phyloP scores from a whole-genome alignment of 2,888 invertebrate species.

The Conchocele bisecta region DNA sequence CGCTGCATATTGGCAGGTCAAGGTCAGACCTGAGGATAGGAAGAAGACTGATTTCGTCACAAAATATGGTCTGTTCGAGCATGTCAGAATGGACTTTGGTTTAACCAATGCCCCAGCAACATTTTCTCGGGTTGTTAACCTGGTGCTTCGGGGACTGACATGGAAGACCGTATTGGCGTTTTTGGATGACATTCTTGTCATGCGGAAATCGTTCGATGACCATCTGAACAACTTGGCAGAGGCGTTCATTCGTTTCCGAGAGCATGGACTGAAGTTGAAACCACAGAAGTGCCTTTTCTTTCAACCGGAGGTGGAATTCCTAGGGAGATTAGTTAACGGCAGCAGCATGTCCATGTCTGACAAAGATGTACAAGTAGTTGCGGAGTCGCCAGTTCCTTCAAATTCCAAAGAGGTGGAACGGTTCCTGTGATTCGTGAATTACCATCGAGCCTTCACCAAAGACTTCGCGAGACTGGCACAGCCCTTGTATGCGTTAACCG shows the following conservation, averaged over 20 bases:
- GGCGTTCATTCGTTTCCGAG: too few species aligned
- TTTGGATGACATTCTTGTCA: too few species aligned
- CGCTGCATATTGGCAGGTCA: too few species aligned
- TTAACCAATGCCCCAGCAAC: conserved; percentile 55
- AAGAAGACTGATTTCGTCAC: conserved; percentile 53
- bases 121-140: conserved; percentile 8
- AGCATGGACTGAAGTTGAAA: too few species aligned
- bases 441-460: conserved; percentile 36
- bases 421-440: conserved; percentile 44
- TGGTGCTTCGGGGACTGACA: too few species aligned
- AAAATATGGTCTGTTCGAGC: conserved; percentile 49
- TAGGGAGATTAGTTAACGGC: too few species aligned
- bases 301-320: too few species aligned
- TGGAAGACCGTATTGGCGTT: too few species aligned
- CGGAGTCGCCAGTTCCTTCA: neutral
- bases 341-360: too few species aligned
- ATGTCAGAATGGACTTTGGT: conserved; percentile 46
- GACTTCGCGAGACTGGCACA: conserved; percentile 11
- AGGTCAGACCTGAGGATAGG: conserved; percentile 13
- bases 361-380: neutral
- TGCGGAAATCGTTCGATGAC: too few species aligned
- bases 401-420: conserved; percentile 25
- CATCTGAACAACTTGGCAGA: too few species aligned
- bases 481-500: conserved; percentile 28
- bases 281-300: too few species aligned